phyloP scores from a whole-genome alignment of 2,797 vertebrate genomes.

The Danio kyathit region DNA sequence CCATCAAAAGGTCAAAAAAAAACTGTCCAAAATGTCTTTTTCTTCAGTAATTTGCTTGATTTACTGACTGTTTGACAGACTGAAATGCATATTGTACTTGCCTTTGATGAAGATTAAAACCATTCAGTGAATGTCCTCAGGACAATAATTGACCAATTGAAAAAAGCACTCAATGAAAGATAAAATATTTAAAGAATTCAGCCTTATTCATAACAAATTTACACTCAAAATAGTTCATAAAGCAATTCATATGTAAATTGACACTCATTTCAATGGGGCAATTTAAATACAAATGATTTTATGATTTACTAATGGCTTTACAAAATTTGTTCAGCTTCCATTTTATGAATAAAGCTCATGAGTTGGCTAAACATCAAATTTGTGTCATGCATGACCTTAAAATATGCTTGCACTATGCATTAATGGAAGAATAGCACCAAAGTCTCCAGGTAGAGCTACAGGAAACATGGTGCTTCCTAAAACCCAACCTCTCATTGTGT shows the following conservation, averaged over 20 bases:
- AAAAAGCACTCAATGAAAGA: too few species aligned
- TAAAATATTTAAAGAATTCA: not conserved
- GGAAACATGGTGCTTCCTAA: slow-evolving; percentile 70
- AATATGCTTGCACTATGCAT: slow-evolving; percentile 28
- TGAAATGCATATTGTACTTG: not conserved
- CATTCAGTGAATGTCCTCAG: not conserved
- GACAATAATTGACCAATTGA: not conserved
- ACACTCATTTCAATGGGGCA: not conserved
- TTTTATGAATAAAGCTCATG: not conserved
- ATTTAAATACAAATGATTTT: slow-evolving; percentile 13
- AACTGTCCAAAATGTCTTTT: too few species aligned
- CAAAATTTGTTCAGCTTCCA: not conserved
- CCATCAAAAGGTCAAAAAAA: too few species aligned
- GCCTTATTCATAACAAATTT: not conserved
- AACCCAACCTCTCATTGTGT: slow-evolving; percentile 62
- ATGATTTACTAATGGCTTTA: not conserved
- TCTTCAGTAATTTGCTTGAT: not conserved
- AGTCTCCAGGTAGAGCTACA: slow-evolving; percentile 20
- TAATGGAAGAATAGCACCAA: slow-evolving; percentile 35
- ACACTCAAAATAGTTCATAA: too few species aligned
- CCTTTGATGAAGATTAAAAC: not conserved
- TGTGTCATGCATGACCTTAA: slow-evolving; percentile 15
- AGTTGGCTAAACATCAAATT: slow-evolving; percentile 13
- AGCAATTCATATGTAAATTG: not conserved
- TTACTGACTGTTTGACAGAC: not conserved